A percentile compares a stretch with the other conserved stretches of the same genome.
phyloP scores from a whole-genome alignment of 2,797 vertebrate genomes.

The Onychomys leucogaster region DNA sequence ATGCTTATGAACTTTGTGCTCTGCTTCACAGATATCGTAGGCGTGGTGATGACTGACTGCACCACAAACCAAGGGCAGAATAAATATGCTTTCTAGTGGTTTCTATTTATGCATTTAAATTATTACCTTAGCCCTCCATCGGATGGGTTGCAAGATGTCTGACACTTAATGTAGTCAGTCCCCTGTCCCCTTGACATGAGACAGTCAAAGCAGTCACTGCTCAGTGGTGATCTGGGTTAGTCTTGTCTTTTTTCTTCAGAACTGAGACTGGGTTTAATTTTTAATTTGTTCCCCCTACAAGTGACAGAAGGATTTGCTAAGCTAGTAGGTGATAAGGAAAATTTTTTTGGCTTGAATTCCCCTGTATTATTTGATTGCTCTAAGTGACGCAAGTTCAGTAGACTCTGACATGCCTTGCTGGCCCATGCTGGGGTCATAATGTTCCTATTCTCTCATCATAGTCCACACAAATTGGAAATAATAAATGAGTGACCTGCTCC shows the following conservation, averaged over 20 bases:
- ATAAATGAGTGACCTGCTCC: not conserved
- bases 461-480: not conserved
- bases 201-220: not conserved
- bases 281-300: conserved; percentile 58
- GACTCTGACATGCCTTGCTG: not conserved
- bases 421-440: not conserved
- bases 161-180: not conserved
- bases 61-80: not conserved
- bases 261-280: conserved; percentile 25
- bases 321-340: not conserved
- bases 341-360: conserved; percentile 40
- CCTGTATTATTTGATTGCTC: conserved; percentile 46
- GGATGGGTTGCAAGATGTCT: not conserved
- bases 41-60: not conserved
- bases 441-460: not conserved
- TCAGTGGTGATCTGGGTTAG: not conserved
- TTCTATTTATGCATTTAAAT: not conserved
- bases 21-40: not conserved
- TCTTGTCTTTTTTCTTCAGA: conserved; percentile 18
- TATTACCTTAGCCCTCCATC: not conserved
- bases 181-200: not conserved
- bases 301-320: conserved; percentile 48
- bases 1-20: not conserved
- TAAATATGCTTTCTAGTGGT: not conserved
- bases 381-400: conserved; percentile 4